These are phyloP conservation scores for Oithona nana DNA, from an alignment of 2,888 invertebrate species.

Conservation along the genomic window DNA sequence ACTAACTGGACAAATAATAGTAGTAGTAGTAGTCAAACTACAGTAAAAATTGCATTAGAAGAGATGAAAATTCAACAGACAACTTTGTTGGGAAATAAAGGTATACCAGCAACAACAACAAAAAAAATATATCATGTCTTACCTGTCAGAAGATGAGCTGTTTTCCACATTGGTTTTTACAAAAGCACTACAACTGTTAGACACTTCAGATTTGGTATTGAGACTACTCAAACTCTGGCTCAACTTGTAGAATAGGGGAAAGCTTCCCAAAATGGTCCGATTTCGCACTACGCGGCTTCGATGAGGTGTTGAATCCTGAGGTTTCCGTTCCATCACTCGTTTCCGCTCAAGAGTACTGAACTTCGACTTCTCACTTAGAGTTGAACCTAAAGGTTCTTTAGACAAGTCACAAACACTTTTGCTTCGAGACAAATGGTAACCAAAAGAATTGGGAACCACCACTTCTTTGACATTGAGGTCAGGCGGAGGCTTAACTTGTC, in stretches of 20 bases:
- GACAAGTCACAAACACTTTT: constrained; percentile 1
- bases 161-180: background rate
- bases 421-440: constrained; percentile 1
- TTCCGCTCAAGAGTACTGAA: background rate
- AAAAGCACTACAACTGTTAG: background rate
- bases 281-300: constrained; percentile 3
- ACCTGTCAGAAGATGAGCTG: background rate
- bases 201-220: background rate
- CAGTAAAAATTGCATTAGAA: too few species aligned
- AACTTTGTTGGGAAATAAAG: too few species aligned
- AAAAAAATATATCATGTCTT: too few species aligned
- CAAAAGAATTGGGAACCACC: background rate
- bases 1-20: too few species aligned
- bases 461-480: constrained; percentile 7
- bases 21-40: too few species aligned
- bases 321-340: background rate
- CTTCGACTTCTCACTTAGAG: background rate
- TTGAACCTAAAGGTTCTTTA: background rate
- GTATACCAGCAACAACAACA: too few species aligned
- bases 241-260: constrained; percentile 6
- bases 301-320: background rate
- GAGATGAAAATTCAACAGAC: too few species aligned
- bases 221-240: constrained; percentile 9
- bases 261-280: constrained; percentile 9
- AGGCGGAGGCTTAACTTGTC: background rate